Conservation (phyloP, 2,113 vertebrate genomes). For the Phycodurus eques region DNA sequence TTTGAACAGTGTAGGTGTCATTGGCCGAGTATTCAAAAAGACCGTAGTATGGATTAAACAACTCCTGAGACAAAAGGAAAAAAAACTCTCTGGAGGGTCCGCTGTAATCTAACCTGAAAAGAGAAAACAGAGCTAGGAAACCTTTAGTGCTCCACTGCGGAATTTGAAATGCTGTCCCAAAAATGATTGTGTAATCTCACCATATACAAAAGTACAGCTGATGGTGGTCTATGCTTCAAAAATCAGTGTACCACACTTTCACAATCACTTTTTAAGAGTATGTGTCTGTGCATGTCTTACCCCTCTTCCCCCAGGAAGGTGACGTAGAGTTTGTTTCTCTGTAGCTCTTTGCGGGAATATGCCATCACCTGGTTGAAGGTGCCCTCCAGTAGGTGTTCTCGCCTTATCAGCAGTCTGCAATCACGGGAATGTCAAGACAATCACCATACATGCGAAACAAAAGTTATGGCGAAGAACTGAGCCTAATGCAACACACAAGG, state of each 20-base stretch:
- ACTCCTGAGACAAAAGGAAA: conserved; percentile 97
- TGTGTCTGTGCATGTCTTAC: conserved; percentile 63
- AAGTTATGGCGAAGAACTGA: not conserved
- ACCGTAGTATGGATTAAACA: conserved; percentile 98
- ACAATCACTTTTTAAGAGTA: not conserved
- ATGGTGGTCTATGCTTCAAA: not conserved
- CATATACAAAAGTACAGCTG: not conserved
- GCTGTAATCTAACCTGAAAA: conserved; percentile 89
- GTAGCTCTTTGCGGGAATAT: conserved; percentile 95
- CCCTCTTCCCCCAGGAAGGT: conserved; percentile 96
- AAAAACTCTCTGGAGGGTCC: conserved; percentile 98
- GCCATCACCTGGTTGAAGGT: conserved; percentile 99
- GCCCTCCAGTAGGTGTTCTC: conserved; percentile 93
- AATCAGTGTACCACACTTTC: not conserved
- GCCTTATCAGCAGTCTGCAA: conserved; percentile 86
- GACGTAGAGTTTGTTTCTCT: conserved; percentile 96
- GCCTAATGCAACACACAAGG: no score
- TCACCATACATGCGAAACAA: not conserved
- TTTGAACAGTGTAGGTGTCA: conserved; percentile 96
- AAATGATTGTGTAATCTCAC: no score
- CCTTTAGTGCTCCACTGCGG: not conserved
- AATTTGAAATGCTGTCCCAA: not conserved
- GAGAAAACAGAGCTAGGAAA: not conserved
- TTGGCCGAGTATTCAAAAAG: conserved; percentile 98
- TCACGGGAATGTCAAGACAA: not conserved